Base-by-base conservation (phyloP, 1,140 invertebrate species). In the Acromyrmex charruanus region DNA sequence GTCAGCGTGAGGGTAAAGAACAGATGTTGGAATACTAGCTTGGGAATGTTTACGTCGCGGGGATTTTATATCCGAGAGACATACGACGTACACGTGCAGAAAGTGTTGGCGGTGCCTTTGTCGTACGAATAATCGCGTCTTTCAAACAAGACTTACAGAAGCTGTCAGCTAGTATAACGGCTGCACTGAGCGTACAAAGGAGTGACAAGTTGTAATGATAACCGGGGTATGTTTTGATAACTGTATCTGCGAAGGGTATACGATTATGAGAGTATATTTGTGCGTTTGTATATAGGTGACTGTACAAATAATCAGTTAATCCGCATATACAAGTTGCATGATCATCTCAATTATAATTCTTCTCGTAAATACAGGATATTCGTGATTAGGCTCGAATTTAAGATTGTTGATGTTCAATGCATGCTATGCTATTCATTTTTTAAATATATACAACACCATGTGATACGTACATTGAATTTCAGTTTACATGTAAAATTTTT, bases 11-110 rank as follows among this genome's bases (percentile, higher is more conserved):
- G 89, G 86, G 71, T 61, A 85, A 88, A 65, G 65, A 90, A 90
- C 88, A 90, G 89, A 90, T 90, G 88, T 90, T 79, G 77, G 84
- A 39, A 71, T 77, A 77, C 74, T 55, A 28, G 87, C 89, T 90
- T 91, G 90, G 86, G 90, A 91, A 91, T 91, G 88, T 90, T 90
- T 90, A 90, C 90, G 87, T 90, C 61, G 68, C n/a, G 59, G 51
- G 84, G 77, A 90, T 89, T 90, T 90, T 90, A 90, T 89, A 90
- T 87, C 58, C 85, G 63, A 82, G 71, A 90, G 88, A 90, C 88
- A 90, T 90, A 90, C 88, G 88, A 90, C 53, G 84, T 80, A 89
- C 88, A 90, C 88, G 88, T 90, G 88, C 88, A 65, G 51, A 72
- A 84, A 84, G 80, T 84, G 80, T 55, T 12, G 35, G 58, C 68